phyloP scores from a whole-genome alignment of 2,113 vertebrate species.

The Tamias sibiricus region DNA sequence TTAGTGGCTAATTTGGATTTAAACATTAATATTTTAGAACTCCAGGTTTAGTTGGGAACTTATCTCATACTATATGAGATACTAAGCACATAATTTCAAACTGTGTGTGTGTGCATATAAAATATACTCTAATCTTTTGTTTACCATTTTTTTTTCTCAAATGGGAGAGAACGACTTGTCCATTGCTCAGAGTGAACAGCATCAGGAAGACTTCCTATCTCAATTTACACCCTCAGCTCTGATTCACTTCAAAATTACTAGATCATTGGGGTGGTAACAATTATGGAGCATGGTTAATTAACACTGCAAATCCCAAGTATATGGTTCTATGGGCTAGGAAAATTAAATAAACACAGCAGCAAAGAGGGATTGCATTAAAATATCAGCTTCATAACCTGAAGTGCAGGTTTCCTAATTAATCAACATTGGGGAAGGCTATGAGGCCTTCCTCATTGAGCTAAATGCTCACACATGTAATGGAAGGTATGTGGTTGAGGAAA shows the following conservation, averaged over 20 bases:
- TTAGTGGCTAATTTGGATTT: constrained; percentile 37
- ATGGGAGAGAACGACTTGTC: background rate
- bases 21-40: constrained; percentile 33
- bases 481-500: background rate
- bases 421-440: background rate
- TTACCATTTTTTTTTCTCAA: background rate
- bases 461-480: background rate
- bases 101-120: background rate
- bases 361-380: background rate
- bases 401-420: background rate
- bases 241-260: background rate
- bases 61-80: background rate
- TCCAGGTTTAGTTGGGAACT: background rate
- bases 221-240: background rate
- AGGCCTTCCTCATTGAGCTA: background rate
- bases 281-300: background rate
- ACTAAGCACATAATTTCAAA: background rate
- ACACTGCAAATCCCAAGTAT: background rate
- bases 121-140: background rate
- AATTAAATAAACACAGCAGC: background rate
- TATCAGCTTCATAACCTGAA: background rate
- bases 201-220: background rate
- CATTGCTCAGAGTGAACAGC: background rate
- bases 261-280: background rate
- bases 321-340: background rate